These are phyloP conservation scores for Aphelinus atriplicis DNA, from an alignment of 1,140 invertebrate genomes.

Conservation along the genomic window DNA sequence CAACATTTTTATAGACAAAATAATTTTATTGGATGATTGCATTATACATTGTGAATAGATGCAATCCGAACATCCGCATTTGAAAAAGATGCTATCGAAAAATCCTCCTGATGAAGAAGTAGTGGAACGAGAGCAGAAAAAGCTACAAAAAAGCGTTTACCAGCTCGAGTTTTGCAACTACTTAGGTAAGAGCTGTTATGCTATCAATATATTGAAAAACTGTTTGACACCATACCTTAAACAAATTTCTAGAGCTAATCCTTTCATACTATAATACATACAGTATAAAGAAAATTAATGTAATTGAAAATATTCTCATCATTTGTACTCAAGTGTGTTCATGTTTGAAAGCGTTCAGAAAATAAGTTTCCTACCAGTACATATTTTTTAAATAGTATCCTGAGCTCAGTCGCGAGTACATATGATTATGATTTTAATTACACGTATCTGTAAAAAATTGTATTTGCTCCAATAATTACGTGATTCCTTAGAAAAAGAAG, in stretches of 20 bases:
- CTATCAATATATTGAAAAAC: too few species aligned
- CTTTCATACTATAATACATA: neutral
- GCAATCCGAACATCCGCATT: conserved; percentile 39
- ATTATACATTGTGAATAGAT: conserved; percentile 43
- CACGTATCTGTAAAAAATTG: neutral
- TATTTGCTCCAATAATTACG: too few species aligned
- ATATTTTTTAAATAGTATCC: too few species aligned
- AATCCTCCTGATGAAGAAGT: conserved; percentile 43
- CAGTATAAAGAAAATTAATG: conserved; percentile 13
- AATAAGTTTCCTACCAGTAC: too few species aligned
- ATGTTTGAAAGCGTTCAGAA: too few species aligned
- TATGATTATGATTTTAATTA: conserved; percentile 2
- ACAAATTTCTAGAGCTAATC: too few species aligned
- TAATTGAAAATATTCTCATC: too few species aligned
- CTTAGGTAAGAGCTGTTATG: conserved; percentile 27
- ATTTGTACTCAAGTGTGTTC: too few species aligned
- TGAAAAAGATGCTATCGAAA: conserved; percentile 43
- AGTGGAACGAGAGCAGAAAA: conserved; percentile 43
- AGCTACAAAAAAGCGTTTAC: conserved; percentile 42
- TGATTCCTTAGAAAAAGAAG: neutral
- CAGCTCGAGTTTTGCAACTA: conserved; percentile 45
- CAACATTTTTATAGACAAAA: conserved; percentile 33
- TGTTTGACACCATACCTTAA: too few species aligned
- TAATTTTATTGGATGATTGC: conserved; percentile 36
- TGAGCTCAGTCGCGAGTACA: neutral